phyloP scores from a whole-genome alignment of 23 tunicate species.

The Phallusia fumigata region DNA sequence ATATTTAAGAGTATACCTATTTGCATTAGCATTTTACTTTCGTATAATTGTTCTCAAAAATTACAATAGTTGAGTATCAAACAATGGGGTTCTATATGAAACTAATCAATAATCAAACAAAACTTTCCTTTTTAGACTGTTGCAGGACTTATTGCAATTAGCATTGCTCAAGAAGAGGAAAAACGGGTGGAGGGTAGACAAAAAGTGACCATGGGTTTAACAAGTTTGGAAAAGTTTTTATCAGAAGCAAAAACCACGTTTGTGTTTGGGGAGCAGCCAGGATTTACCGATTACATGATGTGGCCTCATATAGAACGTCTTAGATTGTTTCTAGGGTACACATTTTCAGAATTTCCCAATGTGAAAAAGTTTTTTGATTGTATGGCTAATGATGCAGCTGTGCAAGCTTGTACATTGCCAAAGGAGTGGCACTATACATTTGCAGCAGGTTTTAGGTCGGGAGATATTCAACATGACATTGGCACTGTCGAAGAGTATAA shows the following conservation, averaged over 20 bases:
- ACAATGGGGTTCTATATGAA: no score
- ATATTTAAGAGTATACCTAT: no score
- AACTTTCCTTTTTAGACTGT: not conserved
- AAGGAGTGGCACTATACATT: conserved; percentile 6
- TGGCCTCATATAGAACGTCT: conserved; percentile 30
- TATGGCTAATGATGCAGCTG: conserved; percentile 5
- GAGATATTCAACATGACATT: not conserved
- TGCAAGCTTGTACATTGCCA: conserved; percentile 16
- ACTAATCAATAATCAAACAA: no score
- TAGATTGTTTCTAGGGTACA: not conserved
- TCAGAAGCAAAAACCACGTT: not conserved
- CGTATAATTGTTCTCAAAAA: no score
- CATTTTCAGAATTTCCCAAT: not conserved
- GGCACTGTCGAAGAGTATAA: not conserved
- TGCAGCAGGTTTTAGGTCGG: not conserved
- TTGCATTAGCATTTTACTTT: no score
- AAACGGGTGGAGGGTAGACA: not conserved
- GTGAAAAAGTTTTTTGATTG: not conserved
- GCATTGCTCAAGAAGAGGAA: not conserved
- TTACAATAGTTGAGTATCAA: no score
- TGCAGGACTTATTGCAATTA: not conserved
- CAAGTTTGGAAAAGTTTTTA: not conserved
- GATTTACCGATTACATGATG: conserved; percentile 43
- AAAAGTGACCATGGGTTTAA: not conserved
- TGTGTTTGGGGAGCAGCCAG: conserved; percentile 19